Conservation (phyloP, 1,140 invertebrate species). For the Anadara kagoshimensis region DNA sequence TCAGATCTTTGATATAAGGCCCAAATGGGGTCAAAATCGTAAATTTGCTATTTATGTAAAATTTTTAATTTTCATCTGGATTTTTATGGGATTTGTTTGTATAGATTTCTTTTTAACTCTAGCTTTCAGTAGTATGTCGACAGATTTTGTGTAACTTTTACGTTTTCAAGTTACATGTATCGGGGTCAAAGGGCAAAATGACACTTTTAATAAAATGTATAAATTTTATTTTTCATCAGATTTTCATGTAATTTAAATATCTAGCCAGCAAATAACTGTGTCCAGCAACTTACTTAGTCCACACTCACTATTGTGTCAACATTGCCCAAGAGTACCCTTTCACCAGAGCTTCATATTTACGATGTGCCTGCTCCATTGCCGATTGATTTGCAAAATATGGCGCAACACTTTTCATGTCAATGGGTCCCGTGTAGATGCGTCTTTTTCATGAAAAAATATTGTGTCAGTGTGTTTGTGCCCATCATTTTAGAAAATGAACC, state of each 20-base stretch:
- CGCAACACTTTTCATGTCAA: too few species aligned
- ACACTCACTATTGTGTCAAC: slow-evolving; percentile 2
- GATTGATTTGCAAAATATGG: too few species aligned
- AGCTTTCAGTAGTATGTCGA: not conserved
- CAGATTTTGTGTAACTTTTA: slow-evolving; percentile 2
- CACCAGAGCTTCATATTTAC: too few species aligned
- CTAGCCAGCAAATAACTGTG: slow-evolving; percentile 7
- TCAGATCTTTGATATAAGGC: slow-evolving; percentile 13
- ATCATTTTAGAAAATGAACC: too few species aligned
- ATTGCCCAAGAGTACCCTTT: not conserved
- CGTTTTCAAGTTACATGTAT: slow-evolving; percentile 2
- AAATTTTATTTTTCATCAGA: slow-evolving; percentile 3
- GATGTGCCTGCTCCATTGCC: too few species aligned
- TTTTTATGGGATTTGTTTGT: not conserved
- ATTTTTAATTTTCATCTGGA: not conserved
- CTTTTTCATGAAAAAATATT: too few species aligned
- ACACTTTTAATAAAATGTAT: slow-evolving; percentile 2
- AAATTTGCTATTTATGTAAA: slow-evolving; percentile 12
- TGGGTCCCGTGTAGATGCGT: too few species aligned
- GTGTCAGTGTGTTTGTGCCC: too few species aligned
- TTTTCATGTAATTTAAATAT: slow-evolving; percentile 15
- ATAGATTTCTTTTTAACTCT: too few species aligned
- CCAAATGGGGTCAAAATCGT: slow-evolving; percentile 11
- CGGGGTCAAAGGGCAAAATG: slow-evolving; percentile 4
- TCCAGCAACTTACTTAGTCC: not conserved